Evolutionary conservation across 2,888 invertebrate genomes (phyloP), one percentile per base, ranked within the genome.

Genomic region (Xylota sylvarum): DNA sequence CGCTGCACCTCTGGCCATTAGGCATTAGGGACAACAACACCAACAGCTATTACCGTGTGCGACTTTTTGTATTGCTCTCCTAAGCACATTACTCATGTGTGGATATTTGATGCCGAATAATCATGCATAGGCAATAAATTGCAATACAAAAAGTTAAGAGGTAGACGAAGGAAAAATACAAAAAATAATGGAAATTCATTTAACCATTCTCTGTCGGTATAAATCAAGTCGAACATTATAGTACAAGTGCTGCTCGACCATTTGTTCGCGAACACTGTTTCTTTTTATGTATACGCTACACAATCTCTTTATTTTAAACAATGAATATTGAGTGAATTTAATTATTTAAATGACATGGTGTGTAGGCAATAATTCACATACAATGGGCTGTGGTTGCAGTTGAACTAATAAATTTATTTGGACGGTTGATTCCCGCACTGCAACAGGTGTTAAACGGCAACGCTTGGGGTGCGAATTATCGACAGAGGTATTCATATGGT

Each of bases 351-450:
- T 69, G 77, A 69, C 62, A 72, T 27, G 48, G 9, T 46, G 70
- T 64, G 60, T 40, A 40, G 30, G 64, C 37, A 73, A 86, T 86
- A 86, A 86, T 67, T 81, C 86, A 81, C 77, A n/a, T n/a, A 67
- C 60, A 40, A 23, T 60, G 84, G 70, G 12, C 67, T 69, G 62
- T 48, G 72, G 9, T 35, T 62, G 40, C 48, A 58, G 58, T 50
- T 78, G 70, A 72, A 72, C 77, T 70, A 76, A 67, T 81, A 77
- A 85, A 86, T 86, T 80, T 73, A 64, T 81, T 81, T 70, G 55
- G 81, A 76, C 85, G 67, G 74, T 73, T 79, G 60, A 46, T 48
- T 73, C 35, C 27, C 50, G 6, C 37, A 10, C 12, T 50, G 70
- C 27, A 86, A 67, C 85, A 86, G 81, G 85, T 86, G 85, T 48